Evolutionary conservation across 2,113 vertebrate genomes (phyloP).

Genomic region (Chloroceryle aenea): DNA sequence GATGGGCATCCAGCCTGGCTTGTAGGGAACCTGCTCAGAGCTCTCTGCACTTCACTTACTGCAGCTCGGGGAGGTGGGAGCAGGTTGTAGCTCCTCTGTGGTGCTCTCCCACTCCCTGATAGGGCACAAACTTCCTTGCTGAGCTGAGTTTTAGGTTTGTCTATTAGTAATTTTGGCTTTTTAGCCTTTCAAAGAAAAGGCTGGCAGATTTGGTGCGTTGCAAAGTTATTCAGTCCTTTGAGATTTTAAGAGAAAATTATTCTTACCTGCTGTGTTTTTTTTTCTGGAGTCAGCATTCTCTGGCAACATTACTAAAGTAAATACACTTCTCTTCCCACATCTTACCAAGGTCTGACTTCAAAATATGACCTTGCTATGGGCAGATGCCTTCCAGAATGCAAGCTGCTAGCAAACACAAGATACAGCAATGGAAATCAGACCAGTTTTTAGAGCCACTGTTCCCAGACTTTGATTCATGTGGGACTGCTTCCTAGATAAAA

Average conservation of each 20-base stretch:
- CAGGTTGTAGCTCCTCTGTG: neutral
- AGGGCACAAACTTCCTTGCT: neutral
- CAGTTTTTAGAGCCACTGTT: neutral
- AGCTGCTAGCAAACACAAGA: neutral
- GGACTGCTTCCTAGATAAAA: neutral
- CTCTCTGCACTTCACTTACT: neutral
- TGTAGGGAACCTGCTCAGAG: neutral
- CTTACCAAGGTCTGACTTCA: neutral
- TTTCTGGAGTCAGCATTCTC: neutral
- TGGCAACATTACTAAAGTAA: neutral
- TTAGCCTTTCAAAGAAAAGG: neutral
- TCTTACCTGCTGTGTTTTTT: neutral
- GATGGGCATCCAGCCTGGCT: neutral
- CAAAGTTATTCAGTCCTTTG: neutral
- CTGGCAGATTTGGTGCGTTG: neutral
- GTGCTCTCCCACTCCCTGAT: neutral
- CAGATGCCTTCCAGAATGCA: neutral
- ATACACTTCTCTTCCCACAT: neutral
- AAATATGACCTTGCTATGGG: neutral
- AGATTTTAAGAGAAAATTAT: neutral
- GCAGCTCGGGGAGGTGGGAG: neutral
- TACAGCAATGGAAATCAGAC: neutral
- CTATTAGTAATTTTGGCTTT: neutral
- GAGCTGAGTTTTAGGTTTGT: neutral
- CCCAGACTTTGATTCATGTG: neutral